Evolutionary conservation across 2,888 invertebrate genomes (phyloP), one percentile per base, ranked within the genome.

Genomic region (Leptinotarsa peninsularis): DNA sequence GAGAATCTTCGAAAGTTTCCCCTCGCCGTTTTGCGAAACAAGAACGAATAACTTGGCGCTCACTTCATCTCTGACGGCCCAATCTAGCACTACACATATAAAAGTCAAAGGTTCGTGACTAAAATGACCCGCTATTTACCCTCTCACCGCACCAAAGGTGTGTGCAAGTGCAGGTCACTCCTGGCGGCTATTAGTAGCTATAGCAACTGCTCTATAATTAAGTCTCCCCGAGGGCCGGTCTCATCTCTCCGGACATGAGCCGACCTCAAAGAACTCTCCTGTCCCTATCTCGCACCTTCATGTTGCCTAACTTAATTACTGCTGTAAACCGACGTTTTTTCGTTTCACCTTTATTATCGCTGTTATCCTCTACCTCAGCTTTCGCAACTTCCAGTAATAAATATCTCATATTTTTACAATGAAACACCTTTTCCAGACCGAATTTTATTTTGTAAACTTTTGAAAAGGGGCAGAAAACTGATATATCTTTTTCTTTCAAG

Each of bases 161-260:
- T 77, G 72, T 77, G 81, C 81, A 83, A 83, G 83, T 84, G 81
- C 81, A 83, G 83, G 83, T 84, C 83, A 82, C 80, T 82, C 82
- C 80, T 80, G 80, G 80, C 77, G 81, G 83, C 85, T 85, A 85
- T 85, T 85, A 84, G 85, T 85, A 84, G 79, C 85, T 85, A 85
- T 85, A 84, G 85, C 85, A 84, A 85, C 85, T 83, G 81, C 82
- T 82, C 84, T 83, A 84, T 85, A 85, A 85, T 85, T 85, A 85
- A 85, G 84, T 82, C 82, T 77, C 81, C 81, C 82, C 77, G 74
- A 79, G 76, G 79, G 76, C 74, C 76, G 79, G 79, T 75, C 81
- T 80, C 82, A 79, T 77, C 81, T 81, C 81, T 79, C 81, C 75
- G 81, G 81, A 81, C 81, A 84, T 80, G 81, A 79, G 81, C 81